phyloP scores from a whole-genome alignment of 1,140 invertebrate species.

The Octopus sinensis region DNA sequence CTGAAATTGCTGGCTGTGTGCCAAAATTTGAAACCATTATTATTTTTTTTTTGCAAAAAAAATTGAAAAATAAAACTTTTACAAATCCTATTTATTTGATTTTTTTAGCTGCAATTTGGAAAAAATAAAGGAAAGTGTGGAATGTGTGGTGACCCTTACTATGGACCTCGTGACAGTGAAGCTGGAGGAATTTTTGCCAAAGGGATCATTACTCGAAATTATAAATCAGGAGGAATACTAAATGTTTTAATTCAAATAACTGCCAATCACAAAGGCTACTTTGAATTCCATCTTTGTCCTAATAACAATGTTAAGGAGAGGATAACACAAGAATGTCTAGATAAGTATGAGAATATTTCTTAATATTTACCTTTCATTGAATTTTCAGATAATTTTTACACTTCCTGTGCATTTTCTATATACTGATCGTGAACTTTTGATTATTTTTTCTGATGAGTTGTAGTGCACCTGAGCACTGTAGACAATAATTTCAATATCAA shows the following conservation, averaged over 20 bases:
- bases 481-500: too few relatives aligned
- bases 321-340: not conserved
- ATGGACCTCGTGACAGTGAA: slow-evolving; percentile 38
- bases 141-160: slow-evolving; percentile 52
- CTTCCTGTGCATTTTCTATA: too few relatives aligned
- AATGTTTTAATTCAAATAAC: slow-evolving; percentile 71
- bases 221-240: slow-evolving; percentile 34
- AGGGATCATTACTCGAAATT: slow-evolving; percentile 41
- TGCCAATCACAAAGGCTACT: slow-evolving; percentile 80
- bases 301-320: not conserved
- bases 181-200: slow-evolving; percentile 43
- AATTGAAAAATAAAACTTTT: not conserved
- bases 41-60: not conserved
- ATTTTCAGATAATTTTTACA: too few relatives aligned
- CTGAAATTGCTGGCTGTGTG: too few relatives aligned
- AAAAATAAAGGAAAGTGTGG: slow-evolving; percentile 53
- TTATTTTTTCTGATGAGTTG: too few relatives aligned
- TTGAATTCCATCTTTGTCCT: slow-evolving; percentile 13
- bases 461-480: too few relatives aligned
- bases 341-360: not conserved
- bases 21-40: too few relatives aligned
- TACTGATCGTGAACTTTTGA: too few relatives aligned
- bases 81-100: not conserved
- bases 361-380: too few relatives aligned
- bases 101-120: slow-evolving; percentile 17